Evolutionary conservation across 1,140 invertebrate genomes (phyloP), one percentile per base, ranked within the genome.

Genomic region (Platyscapa corneri): DNA sequence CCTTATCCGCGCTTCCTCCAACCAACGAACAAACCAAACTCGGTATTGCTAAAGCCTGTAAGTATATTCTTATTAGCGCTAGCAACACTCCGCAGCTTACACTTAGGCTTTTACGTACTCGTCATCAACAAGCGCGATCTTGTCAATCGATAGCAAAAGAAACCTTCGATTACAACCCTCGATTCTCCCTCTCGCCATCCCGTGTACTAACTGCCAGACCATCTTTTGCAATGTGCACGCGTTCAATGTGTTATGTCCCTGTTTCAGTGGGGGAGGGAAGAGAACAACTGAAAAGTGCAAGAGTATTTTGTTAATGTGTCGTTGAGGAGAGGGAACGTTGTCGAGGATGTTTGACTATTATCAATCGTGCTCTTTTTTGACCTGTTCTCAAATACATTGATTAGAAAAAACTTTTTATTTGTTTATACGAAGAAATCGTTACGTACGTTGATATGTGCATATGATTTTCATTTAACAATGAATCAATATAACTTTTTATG

Each of bases 31-130:
- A 70, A 70, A 67, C 30, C 46, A 32, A n/a, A 72, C 32, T 72
- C n/a, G 49, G 32, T 60, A 14, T 16, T 34, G 70, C 53, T 75
- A 27, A 70, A 83, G 49, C 70, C 81, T 83, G 81, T 70, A 83
- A 70, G 81, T 83, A 83, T 56, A 49, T 14, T 20, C 23, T 6
- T 10, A 6, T 53, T 18, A 53, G 49, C 49, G 8, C 49, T 53
- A 14, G 49, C 49, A 18, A 53, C 16, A 23, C 56, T 60, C 56
- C 56, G 3, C 53, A 34, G 53, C 7, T 18, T 20, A 34, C 10
- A 1, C 56, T 60, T 10, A 5, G 10, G 5, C 56, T 23, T 60
- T 23, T 10, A 23, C 1, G 23, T 1, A 27, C 3, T 23, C 65
- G 6, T 34, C 30, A 2, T 70, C 65, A 10, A 18, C 65, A 32